phyloP scores from a whole-genome alignment of 1,140 invertebrate species.

The Micrasema minimum region DNA sequence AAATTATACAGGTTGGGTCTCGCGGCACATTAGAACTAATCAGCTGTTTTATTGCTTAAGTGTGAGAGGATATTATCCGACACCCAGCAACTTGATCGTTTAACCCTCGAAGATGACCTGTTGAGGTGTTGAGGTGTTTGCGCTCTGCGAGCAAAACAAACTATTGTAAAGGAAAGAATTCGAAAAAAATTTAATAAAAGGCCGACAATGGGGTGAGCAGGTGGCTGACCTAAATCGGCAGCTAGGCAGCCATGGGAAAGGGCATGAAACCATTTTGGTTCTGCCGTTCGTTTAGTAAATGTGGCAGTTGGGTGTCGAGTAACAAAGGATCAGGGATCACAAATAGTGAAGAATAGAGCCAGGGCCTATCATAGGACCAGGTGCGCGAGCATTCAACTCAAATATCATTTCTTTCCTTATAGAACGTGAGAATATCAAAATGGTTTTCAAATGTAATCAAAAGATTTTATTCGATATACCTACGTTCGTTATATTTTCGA shows the following conservation, averaged over 20 bases:
- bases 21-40: too few species aligned
- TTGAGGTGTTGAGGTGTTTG: constrained; percentile 19
- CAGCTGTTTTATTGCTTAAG: not conserved
- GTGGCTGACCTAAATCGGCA: constrained; percentile 35
- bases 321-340: constrained; percentile 16
- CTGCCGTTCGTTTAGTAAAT: not conserved
- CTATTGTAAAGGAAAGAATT: constrained; percentile 19
- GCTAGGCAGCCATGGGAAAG: constrained; percentile 28
- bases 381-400: constrained; percentile 1
- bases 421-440: constrained; percentile 21
- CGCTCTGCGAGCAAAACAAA: constrained; percentile 17
- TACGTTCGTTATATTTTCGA: too few species aligned
- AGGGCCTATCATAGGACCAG: constrained; percentile 6
- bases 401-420: constrained; percentile 7
- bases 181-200: constrained; percentile 6
- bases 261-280: not conserved
- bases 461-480: not conserved
- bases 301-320: constrained; percentile 23
- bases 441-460: too few species aligned
- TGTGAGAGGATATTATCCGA: not conserved
- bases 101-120: constrained; percentile 27
- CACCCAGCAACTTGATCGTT: constrained; percentile 3
- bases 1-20: too few species aligned
- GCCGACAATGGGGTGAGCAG: constrained; percentile 17
- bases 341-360: constrained; percentile 4